phyloP scores from a whole-genome alignment of 1,140 invertebrate genomes.

The Sogatella furcifera region DNA sequence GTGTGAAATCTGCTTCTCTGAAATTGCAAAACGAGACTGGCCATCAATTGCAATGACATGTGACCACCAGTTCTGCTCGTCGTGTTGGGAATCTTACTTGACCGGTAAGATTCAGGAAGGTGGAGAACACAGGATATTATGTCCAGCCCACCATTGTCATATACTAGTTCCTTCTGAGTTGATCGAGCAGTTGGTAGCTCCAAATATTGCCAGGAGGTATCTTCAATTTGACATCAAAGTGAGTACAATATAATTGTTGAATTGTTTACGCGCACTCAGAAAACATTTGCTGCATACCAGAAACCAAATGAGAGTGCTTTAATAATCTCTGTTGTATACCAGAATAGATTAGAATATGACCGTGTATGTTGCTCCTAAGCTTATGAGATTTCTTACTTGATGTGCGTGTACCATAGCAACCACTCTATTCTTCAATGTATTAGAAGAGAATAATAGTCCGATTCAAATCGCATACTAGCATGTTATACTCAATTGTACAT shows the following conservation, averaged over 20 bases:
- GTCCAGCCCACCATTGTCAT: slow-evolving; percentile 53
- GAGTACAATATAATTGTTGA: neutral
- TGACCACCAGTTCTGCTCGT: slow-evolving; percentile 50
- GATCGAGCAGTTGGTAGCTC: slow-evolving; percentile 52
- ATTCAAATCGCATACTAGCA: no score
- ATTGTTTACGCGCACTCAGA: no score
- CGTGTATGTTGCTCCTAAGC: no score
- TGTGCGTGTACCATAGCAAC: no score
- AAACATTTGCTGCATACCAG: no score
- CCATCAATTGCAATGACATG: slow-evolving; percentile 39
- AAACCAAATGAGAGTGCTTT: no score
- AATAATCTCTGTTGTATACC: no score
- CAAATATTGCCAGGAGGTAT: slow-evolving; percentile 53
- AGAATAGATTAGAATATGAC: no score
- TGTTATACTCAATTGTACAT: no score
- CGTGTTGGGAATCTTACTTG: slow-evolving; percentile 57
- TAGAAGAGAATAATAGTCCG: no score
- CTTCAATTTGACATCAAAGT: slow-evolving; percentile 64
- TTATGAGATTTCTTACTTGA: no score
- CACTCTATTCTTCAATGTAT: no score
- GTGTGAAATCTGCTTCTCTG: slow-evolving; percentile 53
- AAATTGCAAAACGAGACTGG: slow-evolving; percentile 30
- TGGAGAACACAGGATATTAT: slow-evolving; percentile 52
- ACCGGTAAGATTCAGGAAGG: slow-evolving; percentile 56
- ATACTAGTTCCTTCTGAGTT: slow-evolving; percentile 55